Base-by-base conservation (phyloP, 2,888 invertebrate genomes). In the Melikaiella ostensackeni region DNA sequence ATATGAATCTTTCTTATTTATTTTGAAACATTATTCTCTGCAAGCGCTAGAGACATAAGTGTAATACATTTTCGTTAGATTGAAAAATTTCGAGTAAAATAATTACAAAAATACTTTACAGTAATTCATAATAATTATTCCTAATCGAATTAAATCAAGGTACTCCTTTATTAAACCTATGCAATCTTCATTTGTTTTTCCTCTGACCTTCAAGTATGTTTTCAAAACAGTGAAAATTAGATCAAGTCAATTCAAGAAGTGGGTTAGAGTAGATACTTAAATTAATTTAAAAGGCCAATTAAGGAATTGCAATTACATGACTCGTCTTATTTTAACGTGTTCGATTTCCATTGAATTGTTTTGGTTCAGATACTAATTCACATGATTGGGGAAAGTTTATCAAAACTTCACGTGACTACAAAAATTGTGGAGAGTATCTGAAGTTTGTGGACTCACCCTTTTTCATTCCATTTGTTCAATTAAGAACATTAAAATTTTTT, bases 251-350 rank as follows among this genome's bases (percentile, higher is more conserved):
- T 70, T 46, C 30, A 27, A 27, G 46, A 70, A 70, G 27, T 30
- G 27, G 50, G 46, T 46, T n/a, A 50, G 50, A 70, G 50, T 1
- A 50, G 27, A 46, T 70, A 30, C 50, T 46, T 70, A 50, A 50
- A 70, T 70, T 30, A 27, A 27, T 27, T n/a, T 9, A 50, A 70
- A 46, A 50, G 70, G 11, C 13, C 46, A 70, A 70, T 70, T 30
- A 50, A 50, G 33, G 70, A 46, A 70, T 4, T 46, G 9, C 50
- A 70, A 70, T 70, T 70, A 50, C 46, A 50, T 70, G 4, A n/a
- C 19, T 24, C 21, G 38, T 4, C 11, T 42, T 24, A 64, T 38
- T 38, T 24, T 13, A 24, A 21, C 16, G 38, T 64, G 21, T 38
- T 24, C 38, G 27, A 27, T 42, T 70, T 16, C 3, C 11, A 30